Evolutionary conservation across 2,113 vertebrate species (phyloP).

Genomic region (Pangasianodon hypophthalmus): DNA sequence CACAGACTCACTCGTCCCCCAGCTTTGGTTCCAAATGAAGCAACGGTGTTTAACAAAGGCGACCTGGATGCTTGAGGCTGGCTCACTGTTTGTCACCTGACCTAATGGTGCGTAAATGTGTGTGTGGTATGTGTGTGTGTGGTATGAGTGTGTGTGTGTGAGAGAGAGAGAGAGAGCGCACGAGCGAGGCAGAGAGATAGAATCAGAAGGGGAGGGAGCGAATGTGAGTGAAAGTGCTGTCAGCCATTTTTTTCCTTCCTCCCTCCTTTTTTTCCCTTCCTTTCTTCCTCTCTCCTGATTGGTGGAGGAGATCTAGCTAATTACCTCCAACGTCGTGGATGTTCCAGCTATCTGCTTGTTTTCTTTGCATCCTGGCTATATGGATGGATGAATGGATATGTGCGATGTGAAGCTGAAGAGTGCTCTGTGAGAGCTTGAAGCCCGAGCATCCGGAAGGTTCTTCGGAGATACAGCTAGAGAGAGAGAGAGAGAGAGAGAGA

Average conservation of each 20-base stretch:
- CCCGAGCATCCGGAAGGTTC: slow-evolving; percentile 69
- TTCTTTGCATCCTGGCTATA: slow-evolving; percentile 25
- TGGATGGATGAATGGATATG: slow-evolving; percentile 27
- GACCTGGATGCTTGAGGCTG: slow-evolving; percentile 76
- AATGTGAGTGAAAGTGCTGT: slow-evolving; percentile 88
- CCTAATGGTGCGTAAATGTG: slow-evolving; percentile 84
- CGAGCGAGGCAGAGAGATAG: slow-evolving; percentile 22
- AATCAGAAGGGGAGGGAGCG: slow-evolving; percentile 58
- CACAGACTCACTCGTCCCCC: slow-evolving; percentile 17
- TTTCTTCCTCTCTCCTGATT: slow-evolving; percentile 22
- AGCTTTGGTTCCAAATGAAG: slow-evolving; percentile 73
- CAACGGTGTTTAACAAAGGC: slow-evolving; percentile 80
- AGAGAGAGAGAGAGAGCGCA: slow-evolving; percentile 64
- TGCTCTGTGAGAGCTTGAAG: slow-evolving; percentile 70
- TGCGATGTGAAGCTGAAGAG: neutral
- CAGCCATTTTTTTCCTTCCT: slow-evolving; percentile 85
- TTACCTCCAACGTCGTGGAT: slow-evolving; percentile 33
- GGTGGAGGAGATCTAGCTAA: slow-evolving; percentile 40
- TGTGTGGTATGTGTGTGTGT: slow-evolving; percentile 39
- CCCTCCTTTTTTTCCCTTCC: slow-evolving; percentile 34
- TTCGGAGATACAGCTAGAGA: slow-evolving; percentile 62
- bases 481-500: slow-evolving; percentile 27
- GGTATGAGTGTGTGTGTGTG: slow-evolving; percentile 58
- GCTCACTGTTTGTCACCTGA: slow-evolving; percentile 75
- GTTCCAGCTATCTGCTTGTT: slow-evolving; percentile 44